Evolutionary conservation across 1,140 invertebrate species (phyloP).

Genomic region (Drosophila chauvacae): DNA sequence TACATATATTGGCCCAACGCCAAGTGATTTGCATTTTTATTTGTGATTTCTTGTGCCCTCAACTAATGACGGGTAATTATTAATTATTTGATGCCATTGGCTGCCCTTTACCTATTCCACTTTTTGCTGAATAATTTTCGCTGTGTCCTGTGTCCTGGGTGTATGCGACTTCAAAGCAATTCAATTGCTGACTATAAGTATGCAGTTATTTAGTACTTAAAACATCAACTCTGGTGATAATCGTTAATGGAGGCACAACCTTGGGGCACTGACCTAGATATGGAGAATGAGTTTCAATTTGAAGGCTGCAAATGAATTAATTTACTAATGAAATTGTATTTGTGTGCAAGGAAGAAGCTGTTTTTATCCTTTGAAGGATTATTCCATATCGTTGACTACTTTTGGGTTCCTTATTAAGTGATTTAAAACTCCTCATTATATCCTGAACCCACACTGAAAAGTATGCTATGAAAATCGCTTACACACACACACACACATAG

Average conservation of each 20-base stretch:
- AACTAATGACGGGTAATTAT: slow-evolving; percentile 54
- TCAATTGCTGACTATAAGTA: background rate
- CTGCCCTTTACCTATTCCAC: background rate
- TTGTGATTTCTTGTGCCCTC: slow-evolving; percentile 34
- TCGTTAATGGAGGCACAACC: background rate
- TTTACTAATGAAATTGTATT: background rate
- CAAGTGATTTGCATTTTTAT: slow-evolving; percentile 61
- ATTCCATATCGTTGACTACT: background rate
- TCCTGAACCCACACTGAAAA: slow-evolving; percentile 28
- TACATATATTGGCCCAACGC: slow-evolving; percentile 24
- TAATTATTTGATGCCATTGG: slow-evolving; percentile 42
- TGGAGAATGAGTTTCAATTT: background rate
- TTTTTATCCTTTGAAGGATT: background rate
- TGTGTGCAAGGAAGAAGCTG: background rate
- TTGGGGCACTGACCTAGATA: slow-evolving; percentile 4
- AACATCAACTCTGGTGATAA: background rate
- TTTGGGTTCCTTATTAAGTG: background rate
- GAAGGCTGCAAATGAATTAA: background rate
- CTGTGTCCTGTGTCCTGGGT: background rate
- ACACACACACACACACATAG: slow-evolving; percentile 3
- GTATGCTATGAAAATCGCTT: slow-evolving; percentile 47
- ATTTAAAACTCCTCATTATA: background rate
- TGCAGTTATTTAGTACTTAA: slow-evolving; percentile 17
- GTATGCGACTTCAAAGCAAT: background rate
- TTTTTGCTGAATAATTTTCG: slow-evolving; percentile 29